Percentiles rank a stretch among this genome's conserved stretches.
phyloP scores from a whole-genome alignment of 2,113 vertebrate genomes.

The Engraulis encrasicolus region DNA sequence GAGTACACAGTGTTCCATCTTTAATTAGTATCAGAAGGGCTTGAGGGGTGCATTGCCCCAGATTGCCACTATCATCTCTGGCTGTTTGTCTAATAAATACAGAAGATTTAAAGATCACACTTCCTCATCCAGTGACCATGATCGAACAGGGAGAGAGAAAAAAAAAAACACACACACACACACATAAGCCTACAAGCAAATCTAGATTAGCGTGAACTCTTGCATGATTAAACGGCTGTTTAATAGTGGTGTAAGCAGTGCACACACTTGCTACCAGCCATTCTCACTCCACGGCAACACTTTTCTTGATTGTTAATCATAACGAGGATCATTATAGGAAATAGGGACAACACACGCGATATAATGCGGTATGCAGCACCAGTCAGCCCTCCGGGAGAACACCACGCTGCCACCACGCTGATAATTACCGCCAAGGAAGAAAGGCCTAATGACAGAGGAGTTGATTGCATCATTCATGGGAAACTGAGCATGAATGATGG shows the following conservation, averaged over 20 bases:
- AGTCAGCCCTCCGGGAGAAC: background rate
- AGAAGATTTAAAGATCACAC: background rate
- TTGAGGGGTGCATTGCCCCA: background rate
- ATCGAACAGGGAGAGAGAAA: too few relatives aligned
- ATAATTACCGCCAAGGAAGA: background rate
- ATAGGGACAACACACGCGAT: conserved; percentile 4
- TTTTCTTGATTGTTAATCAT: conserved; percentile 20
- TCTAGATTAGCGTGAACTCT: background rate
- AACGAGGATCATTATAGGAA: conserved; percentile 15
- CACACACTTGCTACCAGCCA: background rate
- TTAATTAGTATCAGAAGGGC: background rate
- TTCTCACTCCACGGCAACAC: background rate
- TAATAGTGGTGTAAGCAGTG: background rate
- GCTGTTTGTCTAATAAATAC: background rate
- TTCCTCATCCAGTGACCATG: background rate
- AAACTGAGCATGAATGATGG: background rate
- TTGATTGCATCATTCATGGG: conserved; percentile 9
- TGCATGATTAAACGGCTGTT: background rate
- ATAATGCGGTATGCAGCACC: background rate
- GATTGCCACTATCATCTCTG: background rate
- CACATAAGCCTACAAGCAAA: background rate
- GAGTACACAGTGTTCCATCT: too few relatives aligned
- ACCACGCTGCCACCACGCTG: background rate
- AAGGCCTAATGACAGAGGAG: background rate
- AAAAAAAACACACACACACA: background rate